Percentiles rank a stretch among this genome's conserved stretches.
These are phyloP conservation scores for Platycnemis pennipes DNA, from an alignment of 2,888 invertebrate species.

Conservation along the genomic window DNA sequence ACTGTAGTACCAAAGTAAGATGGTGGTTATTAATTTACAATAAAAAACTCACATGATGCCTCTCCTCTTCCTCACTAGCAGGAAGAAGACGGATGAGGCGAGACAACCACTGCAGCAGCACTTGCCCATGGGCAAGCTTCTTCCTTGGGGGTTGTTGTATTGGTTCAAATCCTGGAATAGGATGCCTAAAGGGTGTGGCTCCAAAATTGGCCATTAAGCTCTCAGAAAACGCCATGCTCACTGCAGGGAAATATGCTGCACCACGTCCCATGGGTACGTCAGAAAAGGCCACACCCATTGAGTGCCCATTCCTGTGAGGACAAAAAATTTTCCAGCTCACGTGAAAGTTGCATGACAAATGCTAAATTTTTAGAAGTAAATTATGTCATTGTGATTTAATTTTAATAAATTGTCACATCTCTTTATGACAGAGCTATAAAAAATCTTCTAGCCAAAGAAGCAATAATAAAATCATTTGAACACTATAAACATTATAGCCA, in stretches of 20 bases:
- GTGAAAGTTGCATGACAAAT: not conserved
- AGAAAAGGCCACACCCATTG: constrained; percentile 87
- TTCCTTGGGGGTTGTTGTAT: constrained; percentile 80
- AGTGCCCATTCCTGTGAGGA: constrained; percentile 86
- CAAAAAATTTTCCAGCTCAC: constrained; percentile 31
- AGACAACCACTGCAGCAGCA: constrained; percentile 40
- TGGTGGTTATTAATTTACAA: no score
- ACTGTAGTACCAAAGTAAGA: no score
- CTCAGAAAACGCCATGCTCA: constrained; percentile 89
- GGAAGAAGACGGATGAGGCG: constrained; percentile 28
- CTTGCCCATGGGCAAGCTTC: constrained; percentile 70
- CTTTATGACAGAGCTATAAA: no score
- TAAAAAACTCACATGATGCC: not conserved
- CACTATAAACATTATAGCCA: no score
- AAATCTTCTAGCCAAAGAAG: no score
- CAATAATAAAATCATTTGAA: no score
- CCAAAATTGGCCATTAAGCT: constrained; percentile 91
- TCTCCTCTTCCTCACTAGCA: constrained; percentile 69
- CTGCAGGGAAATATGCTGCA: constrained; percentile 89
- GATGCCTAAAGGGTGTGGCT: constrained; percentile 84
- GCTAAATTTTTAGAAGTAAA: not conserved
- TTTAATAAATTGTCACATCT: not conserved
- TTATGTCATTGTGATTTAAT: not conserved
- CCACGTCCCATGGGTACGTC: constrained; percentile 87
- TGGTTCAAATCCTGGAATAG: constrained; percentile 85